phyloP scores from a whole-genome alignment of 2,113 vertebrate genomes.

The Halcyon malimbica region DNA sequence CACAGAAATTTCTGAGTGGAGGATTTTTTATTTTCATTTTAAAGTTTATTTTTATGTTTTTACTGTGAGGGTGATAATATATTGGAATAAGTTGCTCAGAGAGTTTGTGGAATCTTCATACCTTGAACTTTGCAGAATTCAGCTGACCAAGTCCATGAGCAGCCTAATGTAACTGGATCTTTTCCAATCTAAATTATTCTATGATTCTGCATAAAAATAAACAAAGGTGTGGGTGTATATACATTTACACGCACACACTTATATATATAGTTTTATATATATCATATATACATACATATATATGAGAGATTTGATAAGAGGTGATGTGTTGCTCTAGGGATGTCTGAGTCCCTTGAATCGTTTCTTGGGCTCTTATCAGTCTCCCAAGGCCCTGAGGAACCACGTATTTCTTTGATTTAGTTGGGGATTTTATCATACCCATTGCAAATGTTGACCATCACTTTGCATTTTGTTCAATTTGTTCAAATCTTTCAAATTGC shows the following conservation, averaged over 20 bases:
- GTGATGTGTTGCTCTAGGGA: not conserved
- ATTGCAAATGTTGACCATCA: not conserved
- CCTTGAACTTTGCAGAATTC: not conserved
- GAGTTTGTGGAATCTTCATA: not conserved
- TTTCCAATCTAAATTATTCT: not conserved
- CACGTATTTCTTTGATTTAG: not conserved
- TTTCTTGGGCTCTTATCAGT: not conserved
- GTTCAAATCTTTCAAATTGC: not conserved
- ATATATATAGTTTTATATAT: not conserved
- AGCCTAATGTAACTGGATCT: not conserved
- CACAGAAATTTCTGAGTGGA: not conserved
- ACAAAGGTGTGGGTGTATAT: fast-evolving
- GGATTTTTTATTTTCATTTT: not conserved
- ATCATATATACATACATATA: not conserved
- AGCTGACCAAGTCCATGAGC: not conserved
- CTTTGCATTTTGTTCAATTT: not conserved
- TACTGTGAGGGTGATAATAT: not conserved
- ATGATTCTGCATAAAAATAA: not conserved
- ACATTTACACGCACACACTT: too few relatives aligned
- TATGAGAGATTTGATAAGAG: not conserved
- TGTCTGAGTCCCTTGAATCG: not conserved
- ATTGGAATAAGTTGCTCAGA: not conserved
- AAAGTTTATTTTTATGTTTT: not conserved
- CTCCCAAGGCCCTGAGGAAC: not conserved
- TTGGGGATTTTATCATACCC: not conserved